These are phyloP conservation scores for Myotis yumanensis DNA, from an alignment of 2,113 vertebrate genomes.

Conservation along the genomic window DNA sequence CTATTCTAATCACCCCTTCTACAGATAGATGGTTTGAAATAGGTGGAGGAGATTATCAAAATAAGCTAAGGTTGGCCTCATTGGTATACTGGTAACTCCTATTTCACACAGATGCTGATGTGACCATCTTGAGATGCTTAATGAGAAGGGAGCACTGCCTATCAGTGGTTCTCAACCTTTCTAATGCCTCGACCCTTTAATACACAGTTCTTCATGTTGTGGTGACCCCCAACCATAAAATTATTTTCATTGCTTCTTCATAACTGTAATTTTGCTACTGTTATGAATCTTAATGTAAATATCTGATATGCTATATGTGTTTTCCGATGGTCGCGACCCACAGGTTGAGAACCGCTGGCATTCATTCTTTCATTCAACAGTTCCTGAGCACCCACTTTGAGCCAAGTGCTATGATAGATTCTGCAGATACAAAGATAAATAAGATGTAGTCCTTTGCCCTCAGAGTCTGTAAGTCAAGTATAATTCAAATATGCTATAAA, in stretches of 20 bases:
- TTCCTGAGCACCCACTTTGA: constrained; percentile 33
- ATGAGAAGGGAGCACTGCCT: not conserved
- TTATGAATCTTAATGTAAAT: too few relatives aligned
- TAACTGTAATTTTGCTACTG: too few relatives aligned
- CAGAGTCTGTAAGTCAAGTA: not conserved
- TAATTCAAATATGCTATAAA: constrained; percentile 37
- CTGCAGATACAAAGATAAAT: constrained; percentile 7
- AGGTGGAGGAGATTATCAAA: not conserved
- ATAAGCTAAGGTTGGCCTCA: not conserved
- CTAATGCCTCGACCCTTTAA: too few relatives aligned
- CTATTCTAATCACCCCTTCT: not conserved
- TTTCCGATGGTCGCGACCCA: too few relatives aligned
- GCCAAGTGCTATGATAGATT: not conserved
- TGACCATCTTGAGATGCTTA: not conserved
- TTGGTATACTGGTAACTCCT: not conserved
- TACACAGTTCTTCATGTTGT: too few relatives aligned
- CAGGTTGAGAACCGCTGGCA: not conserved
- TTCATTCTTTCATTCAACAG: not conserved
- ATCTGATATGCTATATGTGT: too few relatives aligned
- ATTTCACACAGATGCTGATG: not conserved
- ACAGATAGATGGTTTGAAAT: constrained; percentile 14
- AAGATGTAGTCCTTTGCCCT: not conserved
- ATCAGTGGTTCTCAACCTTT: too few relatives aligned
- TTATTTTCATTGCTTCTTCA: too few relatives aligned
- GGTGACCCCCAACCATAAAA: too few relatives aligned